These are phyloP conservation scores for Diabrotica balteata DNA, from an alignment of 2,888 invertebrate genomes.

Conservation along the genomic window DNA sequence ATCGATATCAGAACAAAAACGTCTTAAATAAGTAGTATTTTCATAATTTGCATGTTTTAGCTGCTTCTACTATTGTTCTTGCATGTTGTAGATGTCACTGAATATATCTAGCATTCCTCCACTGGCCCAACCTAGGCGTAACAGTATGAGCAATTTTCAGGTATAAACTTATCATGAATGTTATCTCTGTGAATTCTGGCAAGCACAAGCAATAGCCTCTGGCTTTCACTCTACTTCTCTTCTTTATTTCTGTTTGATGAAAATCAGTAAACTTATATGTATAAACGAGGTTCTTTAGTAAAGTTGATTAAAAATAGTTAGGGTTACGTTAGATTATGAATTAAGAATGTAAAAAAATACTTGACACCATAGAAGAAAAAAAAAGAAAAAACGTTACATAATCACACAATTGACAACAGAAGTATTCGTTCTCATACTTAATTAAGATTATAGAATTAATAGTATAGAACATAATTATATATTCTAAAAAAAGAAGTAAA, in stretches of 20 bases:
- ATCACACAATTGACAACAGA: too few species aligned
- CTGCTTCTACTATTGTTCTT: conserved; percentile 43
- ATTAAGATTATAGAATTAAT: too few species aligned
- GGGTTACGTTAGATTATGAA: too few species aligned
- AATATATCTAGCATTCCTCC: conserved; percentile 57
- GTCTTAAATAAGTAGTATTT: conserved; percentile 16
- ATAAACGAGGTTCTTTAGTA: too few species aligned
- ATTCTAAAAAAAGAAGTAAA: too few species aligned
- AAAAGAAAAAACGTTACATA: too few species aligned
- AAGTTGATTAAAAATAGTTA: too few species aligned
- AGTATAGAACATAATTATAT: too few species aligned
- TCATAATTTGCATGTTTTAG: conserved; percentile 44
- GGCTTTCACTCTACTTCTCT: background rate
- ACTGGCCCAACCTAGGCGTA: conserved; percentile 59
- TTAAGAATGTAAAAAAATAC: too few species aligned
- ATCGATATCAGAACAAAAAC: background rate
- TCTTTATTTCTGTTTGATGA: conserved; percentile 18
- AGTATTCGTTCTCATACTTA: too few species aligned
- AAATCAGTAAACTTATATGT: background rate
- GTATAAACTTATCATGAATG: conserved; percentile 42
- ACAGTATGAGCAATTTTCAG: conserved; percentile 62
- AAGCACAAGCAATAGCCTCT: conserved; percentile 12
- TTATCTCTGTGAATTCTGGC: conserved; percentile 22
- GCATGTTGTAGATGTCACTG: conserved; percentile 63
- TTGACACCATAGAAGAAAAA: too few species aligned